Percentiles rank a stretch among this genome's conserved stretches.
Conservation (phyloP, 2,888 invertebrate species). For the Drosophila mimica region DNA sequence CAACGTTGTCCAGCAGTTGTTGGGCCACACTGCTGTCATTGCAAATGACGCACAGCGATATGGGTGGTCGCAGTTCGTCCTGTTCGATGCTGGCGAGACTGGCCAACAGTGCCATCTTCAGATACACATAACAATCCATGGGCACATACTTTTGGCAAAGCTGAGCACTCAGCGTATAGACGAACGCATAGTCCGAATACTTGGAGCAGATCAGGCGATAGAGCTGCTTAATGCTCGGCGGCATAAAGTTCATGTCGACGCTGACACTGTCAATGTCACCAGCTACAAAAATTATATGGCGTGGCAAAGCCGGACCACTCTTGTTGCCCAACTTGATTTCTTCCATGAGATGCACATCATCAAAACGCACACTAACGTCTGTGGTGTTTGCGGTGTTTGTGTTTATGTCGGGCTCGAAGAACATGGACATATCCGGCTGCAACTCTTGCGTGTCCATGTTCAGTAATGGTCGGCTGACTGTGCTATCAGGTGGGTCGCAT, state of each 20-base stretch:
- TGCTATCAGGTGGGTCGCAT: background rate
- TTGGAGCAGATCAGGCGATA: slow-evolving; percentile 70
- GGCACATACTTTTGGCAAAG: slow-evolving; percentile 83
- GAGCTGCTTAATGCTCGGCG: slow-evolving; percentile 66
- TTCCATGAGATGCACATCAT: too few relatives aligned
- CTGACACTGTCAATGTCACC: background rate
- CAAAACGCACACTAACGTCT: background rate
- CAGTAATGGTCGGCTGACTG: slow-evolving; percentile 21
- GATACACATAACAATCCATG: slow-evolving; percentile 84
- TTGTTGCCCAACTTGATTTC: too few relatives aligned
- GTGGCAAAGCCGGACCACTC: background rate
- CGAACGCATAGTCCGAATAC: slow-evolving; percentile 84
- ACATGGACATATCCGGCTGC: slow-evolving; percentile 4
- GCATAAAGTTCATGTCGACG: slow-evolving; percentile 59
- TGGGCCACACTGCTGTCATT: slow-evolving; percentile 76
- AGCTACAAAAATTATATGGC: slow-evolving; percentile 32
- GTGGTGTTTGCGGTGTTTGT: background rate
- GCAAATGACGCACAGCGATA: slow-evolving; percentile 81
- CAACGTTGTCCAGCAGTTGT: slow-evolving; percentile 76
- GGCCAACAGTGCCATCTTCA: slow-evolving; percentile 85
- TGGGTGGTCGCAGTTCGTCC: slow-evolving; percentile 75
- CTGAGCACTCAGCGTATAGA: slow-evolving; percentile 84
- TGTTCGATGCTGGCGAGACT: slow-evolving; percentile 84
- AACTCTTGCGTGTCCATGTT: slow-evolving; percentile 40
- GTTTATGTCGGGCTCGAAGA: background rate